Percentiles rank a stretch among this genome's conserved stretches.
Conservation (phyloP, 2,797 vertebrate species). For the Anomalospiza imberbis region DNA sequence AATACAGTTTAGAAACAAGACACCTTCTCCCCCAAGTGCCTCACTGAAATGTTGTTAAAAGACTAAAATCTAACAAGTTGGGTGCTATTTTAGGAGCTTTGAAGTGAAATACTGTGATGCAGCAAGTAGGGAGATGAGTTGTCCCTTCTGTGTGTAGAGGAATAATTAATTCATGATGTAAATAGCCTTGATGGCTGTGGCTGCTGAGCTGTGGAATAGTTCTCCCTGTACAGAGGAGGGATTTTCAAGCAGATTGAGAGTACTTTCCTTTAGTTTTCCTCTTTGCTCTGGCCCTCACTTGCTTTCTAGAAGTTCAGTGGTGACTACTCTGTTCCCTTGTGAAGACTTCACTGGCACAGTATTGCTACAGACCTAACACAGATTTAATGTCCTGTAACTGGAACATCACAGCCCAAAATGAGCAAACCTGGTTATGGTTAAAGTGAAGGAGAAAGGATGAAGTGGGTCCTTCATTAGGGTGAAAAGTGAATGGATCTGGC, state of each 20-base stretch:
- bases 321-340: not conserved
- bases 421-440: not conserved
- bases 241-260: not conserved
- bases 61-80: not conserved
- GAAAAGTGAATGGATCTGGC: not conserved
- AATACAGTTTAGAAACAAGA: not conserved
- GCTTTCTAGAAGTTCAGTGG: not conserved
- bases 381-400: not conserved
- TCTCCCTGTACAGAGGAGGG: not conserved
- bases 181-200: not conserved
- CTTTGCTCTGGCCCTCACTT: not conserved
- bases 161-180: not conserved
- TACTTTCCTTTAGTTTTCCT: not conserved
- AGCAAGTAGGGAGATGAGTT: not conserved
- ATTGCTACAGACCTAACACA: not conserved
- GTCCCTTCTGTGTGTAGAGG: not conserved
- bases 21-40: fast-evolving
- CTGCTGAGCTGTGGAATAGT: not conserved
- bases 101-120: not conserved
- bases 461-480: not conserved
- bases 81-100: not conserved
- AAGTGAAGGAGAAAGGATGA: not conserved
- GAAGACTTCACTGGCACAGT: not conserved
- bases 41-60: not conserved
- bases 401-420: not conserved